A percentile compares a stretch with the other conserved stretches of the same genome.
Conservation (phyloP, 1,140 invertebrate species). For the Macrobrachium rosenbergii region DNA sequence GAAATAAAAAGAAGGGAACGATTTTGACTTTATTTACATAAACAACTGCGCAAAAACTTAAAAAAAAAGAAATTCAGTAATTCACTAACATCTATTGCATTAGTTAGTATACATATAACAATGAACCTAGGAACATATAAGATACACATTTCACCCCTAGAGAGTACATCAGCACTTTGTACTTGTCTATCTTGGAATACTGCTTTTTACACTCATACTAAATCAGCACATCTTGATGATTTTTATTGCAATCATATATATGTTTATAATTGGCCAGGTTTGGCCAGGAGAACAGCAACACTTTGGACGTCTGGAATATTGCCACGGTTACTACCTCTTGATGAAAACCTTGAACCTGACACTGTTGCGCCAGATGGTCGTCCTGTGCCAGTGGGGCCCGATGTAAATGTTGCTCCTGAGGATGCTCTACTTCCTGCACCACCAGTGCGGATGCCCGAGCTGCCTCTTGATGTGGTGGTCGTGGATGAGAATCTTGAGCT, state of each 20-base stretch:
- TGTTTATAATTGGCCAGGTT: conserved; percentile 21
- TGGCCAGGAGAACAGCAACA: conserved; percentile 29
- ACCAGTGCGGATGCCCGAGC: not conserved
- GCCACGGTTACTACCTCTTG: not conserved
- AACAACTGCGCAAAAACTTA: conserved; percentile 15
- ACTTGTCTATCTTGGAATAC: conserved; percentile 30
- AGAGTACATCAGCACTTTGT: conserved; percentile 39
- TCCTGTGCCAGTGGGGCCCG: not conserved
- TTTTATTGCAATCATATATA: not conserved
- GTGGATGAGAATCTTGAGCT: not conserved
- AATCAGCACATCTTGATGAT: not conserved
- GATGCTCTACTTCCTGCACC: not conserved
- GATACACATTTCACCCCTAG: conserved; percentile 12
- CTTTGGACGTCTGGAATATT: conserved; percentile 11
- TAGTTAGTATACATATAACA: conserved; percentile 28
- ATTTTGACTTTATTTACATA: conserved; percentile 35
- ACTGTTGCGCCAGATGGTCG: not conserved
- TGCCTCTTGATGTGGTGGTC: not conserved
- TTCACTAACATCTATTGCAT: conserved; percentile 21
- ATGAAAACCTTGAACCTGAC: not conserved
- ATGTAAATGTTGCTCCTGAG: not conserved
- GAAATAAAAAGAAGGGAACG: too few relatives aligned
- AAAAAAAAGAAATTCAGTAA: not conserved
- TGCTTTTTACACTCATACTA: not conserved
- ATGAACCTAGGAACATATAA: conserved; percentile 20